Conservation (phyloP, 2,113 vertebrate species). For the Neodontobutis hainanensis region DNA sequence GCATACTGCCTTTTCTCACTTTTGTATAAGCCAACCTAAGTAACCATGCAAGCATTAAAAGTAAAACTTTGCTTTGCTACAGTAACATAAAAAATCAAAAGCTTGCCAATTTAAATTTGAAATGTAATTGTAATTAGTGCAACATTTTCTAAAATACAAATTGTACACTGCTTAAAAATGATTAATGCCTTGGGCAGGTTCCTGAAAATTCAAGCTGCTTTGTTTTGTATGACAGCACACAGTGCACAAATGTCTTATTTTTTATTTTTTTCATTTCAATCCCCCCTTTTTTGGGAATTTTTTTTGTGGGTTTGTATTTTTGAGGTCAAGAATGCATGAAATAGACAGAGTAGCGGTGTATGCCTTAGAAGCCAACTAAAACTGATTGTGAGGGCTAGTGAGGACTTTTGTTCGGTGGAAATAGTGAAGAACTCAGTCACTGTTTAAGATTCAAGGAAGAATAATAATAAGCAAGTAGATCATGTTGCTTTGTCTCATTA, state of each 20-base stretch:
- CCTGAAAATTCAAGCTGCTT: conserved; percentile 25
- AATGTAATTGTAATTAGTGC: not conserved
- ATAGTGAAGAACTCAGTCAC: conserved; percentile 17
- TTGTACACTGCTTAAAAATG: conserved; percentile 13
- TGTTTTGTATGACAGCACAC: conserved; percentile 36
- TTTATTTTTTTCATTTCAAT: conserved; percentile 46
- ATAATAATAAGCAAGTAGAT: conserved; percentile 20
- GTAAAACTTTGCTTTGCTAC: conserved; percentile 12
- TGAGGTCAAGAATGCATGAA: conserved; percentile 67
- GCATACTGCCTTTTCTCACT: not conserved
- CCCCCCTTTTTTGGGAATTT: conserved; percentile 21
- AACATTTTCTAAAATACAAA: conserved; percentile 9
- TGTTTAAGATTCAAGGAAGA: conserved; percentile 27
- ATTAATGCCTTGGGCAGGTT: conserved; percentile 10
- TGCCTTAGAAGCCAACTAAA: conserved; percentile 39
- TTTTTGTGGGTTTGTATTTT: conserved; percentile 49
- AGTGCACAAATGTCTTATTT: conserved; percentile 30
- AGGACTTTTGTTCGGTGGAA: conserved; percentile 24
- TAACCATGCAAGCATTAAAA: conserved; percentile 14
- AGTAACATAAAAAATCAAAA: conserved; percentile 12
- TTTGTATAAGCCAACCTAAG: conserved; percentile 26
- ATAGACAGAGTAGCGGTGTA: conserved; percentile 38
- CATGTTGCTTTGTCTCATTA: not conserved
- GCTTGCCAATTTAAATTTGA: not conserved
- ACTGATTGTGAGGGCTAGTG: conserved; percentile 17